Conservation (phyloP, 2,797 vertebrate species). For the Allenopithecus nigroviridis region DNA sequence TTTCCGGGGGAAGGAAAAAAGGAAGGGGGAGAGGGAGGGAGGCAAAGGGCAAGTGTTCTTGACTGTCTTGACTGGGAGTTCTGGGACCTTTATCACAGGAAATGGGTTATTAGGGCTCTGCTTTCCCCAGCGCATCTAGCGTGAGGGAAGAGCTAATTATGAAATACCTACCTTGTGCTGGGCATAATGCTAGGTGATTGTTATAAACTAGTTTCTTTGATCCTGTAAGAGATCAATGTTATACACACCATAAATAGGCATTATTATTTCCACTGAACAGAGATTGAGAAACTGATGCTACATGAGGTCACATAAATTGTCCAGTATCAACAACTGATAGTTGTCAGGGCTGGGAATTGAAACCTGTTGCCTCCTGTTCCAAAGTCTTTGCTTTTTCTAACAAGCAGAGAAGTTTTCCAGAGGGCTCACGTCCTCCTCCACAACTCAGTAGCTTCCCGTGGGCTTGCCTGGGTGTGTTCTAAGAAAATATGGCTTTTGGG, state of each 20-base stretch:
- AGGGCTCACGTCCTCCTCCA: not conserved
- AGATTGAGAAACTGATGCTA: not conserved
- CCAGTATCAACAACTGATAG: not conserved
- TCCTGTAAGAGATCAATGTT: not conserved
- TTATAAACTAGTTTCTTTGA: not conserved
- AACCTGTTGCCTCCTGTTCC: not conserved
- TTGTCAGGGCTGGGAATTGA: not conserved
- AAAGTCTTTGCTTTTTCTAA: not conserved
- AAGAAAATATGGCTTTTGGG: not conserved
- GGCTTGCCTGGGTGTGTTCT: not conserved
- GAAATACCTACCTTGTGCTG: not conserved
- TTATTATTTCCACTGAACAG: not conserved
- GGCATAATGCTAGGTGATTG: not conserved
- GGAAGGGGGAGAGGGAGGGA: not conserved
- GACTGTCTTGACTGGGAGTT: not conserved
- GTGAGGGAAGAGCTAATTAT: not conserved
- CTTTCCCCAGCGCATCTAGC: not conserved
- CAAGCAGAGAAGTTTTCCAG: not conserved
- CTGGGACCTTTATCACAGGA: not conserved
- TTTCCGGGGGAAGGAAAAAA: not conserved
- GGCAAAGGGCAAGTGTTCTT: not conserved
- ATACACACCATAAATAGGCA: not conserved
- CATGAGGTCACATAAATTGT: not conserved
- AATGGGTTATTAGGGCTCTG: not conserved
- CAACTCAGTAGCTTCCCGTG: not conserved